Evolutionary conservation across 2,797 vertebrate genomes (phyloP), one percentile per base, ranked within the genome.

Genomic region (Lepilemur ruficaudatus): DNA sequence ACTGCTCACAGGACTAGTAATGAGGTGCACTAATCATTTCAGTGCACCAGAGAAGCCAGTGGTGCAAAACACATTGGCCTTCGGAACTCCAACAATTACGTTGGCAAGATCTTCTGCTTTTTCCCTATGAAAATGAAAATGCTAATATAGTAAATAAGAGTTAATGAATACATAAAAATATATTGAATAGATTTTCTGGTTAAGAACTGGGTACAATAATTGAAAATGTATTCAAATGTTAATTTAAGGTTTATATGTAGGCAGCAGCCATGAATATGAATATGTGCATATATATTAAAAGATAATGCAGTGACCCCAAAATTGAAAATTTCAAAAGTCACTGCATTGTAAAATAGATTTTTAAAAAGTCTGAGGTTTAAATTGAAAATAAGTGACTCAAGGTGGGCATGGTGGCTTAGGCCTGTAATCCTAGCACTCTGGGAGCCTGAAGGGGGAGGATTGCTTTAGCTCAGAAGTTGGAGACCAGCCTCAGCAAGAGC

Each of bases 311-410:
- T 83, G 50, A 80, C 32, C 5, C 80, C 59, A 67, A 94, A 84
- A 88, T 61, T 76, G 20, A 63, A 86, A 93, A 96, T 92, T 46
- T 90, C 61, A 72, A 55, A 96, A 93, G 69, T 67, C 48, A 67
- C 48, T 91, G 38, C 30, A 46, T 14, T 52, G 50, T 83, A 55
- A 88, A 81, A 67, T 18, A 57, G 14, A 73, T 61, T 81, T 81
- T n/a, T 7, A 55, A 76, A 89, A 87, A 81, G 23, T 32, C 35
- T 65, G 78, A 46, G 18, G 5, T 95, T 95, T 89, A 89, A 67
- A 59, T 52, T 85, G 41, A 92, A 76, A 50, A 6, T 20, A 89
- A 94, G 28, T 85, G 32, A 91, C 6, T 72, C 35, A 43, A 50
- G 86, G 76, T 35, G 1, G 22, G 55, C 8, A 0, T 10, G 55